Base-by-base conservation (phyloP, 2,888 invertebrate species). In the Apotomis betuletana region DNA sequence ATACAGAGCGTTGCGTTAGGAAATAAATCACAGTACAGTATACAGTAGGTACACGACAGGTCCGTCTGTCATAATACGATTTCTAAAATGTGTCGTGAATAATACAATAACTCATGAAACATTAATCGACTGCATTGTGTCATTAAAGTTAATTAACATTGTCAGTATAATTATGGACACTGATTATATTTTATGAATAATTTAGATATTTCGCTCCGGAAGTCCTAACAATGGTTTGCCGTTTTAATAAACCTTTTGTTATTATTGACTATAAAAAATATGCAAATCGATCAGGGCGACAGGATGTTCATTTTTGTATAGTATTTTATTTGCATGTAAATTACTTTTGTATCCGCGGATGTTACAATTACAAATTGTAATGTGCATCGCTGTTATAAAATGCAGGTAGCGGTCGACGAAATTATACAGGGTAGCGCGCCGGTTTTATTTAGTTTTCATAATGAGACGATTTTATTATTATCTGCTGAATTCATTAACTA, bases 251-350 rank as follows among this genome's bases (percentile, higher is more conserved):
- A 81, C 78, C 81, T 88, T 80, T 91, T 91, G 91, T 91, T 90
- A 84, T 87, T 86, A 87, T 87, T 85, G 83, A 83, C 83, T 87
- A 87, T 79, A 90, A 91, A 92, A 92, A 92, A 92, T 92, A 93
- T 93, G 93, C 92, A 91, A 92, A 93, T 93, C 92, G 87, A 92
- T 91, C 84, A 81, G 76, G 78, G 82, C 82, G 84, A 85, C 91
- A 90, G 92, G 93, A 92, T 90, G 92, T 83, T 87, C 90, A 87
- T 90, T 92, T 92, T 91, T 84, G 89, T 91, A 88, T 89, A 83
- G 87, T 89, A 92, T 92, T 92, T 89, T 89, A 92, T 92, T 92
- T 89, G 88, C 91, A 92, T 93, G 89, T 91, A 90, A 92, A 92
- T 92, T 83, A 86, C 83, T 83, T 81, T 84, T 80, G 85, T 87